Evolutionary conservation across 2,888 invertebrate genomes (phyloP).

Genomic region (Apantesis nais): DNA sequence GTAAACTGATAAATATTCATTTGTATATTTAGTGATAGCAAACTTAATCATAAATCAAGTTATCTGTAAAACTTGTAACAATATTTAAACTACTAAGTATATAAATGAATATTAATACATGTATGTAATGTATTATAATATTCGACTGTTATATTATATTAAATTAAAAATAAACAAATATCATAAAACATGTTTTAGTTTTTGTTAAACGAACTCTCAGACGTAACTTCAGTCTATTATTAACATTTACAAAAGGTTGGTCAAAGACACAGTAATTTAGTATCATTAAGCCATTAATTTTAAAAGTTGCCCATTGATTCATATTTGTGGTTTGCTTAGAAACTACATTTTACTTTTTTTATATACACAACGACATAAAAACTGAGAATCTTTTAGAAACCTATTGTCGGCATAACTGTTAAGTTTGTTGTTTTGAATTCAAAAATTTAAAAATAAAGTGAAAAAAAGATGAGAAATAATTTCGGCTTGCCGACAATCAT

Average conservation of each 20-base stretch:
- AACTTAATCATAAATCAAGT: slow-evolving; percentile 28
- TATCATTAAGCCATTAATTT: slow-evolving; percentile 50
- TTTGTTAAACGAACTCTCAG: slow-evolving; percentile 26
- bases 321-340: slow-evolving; percentile 64
- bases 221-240: slow-evolving; percentile 23
- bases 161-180: slow-evolving; percentile 70
- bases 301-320: slow-evolving; percentile 51
- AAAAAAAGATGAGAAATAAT: slow-evolving; percentile 73
- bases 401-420: slow-evolving; percentile 68
- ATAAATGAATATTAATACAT: slow-evolving; percentile 51
- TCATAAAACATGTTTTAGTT: slow-evolving; percentile 48
- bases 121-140: slow-evolving; percentile 59
- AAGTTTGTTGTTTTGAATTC: slow-evolving; percentile 69
- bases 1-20: slow-evolving; percentile 67
- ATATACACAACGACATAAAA: slow-evolving; percentile 59
- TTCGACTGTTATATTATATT: slow-evolving; percentile 73
- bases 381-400: slow-evolving; percentile 58
- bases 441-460: slow-evolving; percentile 65
- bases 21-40: slow-evolving; percentile 53
- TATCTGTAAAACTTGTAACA: slow-evolving; percentile 28
- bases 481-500: slow-evolving; percentile 82
- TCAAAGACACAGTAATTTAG: slow-evolving; percentile 41
- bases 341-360: slow-evolving; percentile 60
- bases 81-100: slow-evolving; percentile 51
- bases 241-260: slow-evolving; percentile 44